These are phyloP conservation scores for Druon quercuslanigerum DNA, from an alignment of 1,140 invertebrate genomes.

Conservation along the genomic window DNA sequence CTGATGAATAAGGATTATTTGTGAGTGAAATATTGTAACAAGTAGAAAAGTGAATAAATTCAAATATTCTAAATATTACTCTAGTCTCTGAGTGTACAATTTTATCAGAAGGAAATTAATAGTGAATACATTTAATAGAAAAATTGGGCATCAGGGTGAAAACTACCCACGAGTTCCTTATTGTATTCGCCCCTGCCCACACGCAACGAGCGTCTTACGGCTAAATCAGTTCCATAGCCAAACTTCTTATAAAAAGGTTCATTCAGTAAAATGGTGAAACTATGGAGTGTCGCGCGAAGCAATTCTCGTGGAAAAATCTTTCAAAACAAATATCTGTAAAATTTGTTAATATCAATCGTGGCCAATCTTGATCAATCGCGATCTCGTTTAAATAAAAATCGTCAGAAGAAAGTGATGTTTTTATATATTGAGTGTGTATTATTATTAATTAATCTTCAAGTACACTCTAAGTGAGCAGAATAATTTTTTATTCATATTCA, in stretches of 20 bases:
- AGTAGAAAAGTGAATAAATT: too few relatives aligned
- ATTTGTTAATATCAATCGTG: constrained; percentile 35
- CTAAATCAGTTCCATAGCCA: constrained; percentile 52
- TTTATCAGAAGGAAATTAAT: background rate
- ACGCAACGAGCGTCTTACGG: constrained; percentile 45
- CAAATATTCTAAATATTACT: too few relatives aligned
- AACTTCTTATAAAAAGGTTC: constrained; percentile 35
- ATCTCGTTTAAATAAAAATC: background rate
- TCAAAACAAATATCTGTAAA: constrained; percentile 42
- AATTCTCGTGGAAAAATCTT: constrained; percentile 35
- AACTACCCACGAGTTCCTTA: background rate
- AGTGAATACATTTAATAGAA: background rate
- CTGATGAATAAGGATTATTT: too few relatives aligned
- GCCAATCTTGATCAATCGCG: background rate
- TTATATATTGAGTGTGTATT: too few relatives aligned
- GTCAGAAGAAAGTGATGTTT: background rate
- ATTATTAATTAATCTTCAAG: too few relatives aligned
- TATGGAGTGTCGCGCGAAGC: constrained; percentile 42
- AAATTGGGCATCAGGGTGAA: background rate
- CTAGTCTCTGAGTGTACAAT: background rate
- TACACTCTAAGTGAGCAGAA: too few relatives aligned
- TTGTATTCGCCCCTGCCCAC: constrained; percentile 50
- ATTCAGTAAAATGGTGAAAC: constrained; percentile 38
- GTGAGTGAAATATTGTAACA: too few relatives aligned
- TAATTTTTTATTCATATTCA: too few relatives aligned